These are phyloP conservation scores for Podarcis lilfordi DNA, from an alignment of 2,797 vertebrate species.

Conservation along the genomic window DNA sequence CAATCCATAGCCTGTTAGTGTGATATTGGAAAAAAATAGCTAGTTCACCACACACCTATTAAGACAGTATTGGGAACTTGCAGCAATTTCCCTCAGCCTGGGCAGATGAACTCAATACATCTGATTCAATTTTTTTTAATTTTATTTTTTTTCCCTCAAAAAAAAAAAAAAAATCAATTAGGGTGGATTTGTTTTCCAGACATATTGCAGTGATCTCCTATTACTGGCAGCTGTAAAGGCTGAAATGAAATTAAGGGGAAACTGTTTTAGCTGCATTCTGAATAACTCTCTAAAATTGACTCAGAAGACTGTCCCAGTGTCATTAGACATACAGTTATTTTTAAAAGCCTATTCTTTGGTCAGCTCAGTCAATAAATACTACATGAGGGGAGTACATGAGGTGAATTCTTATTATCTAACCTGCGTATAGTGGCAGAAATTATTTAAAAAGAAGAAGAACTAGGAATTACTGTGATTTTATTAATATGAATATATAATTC, in stretches of 20 bases:
- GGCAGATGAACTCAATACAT: slow-evolving; percentile 2
- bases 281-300: slow-evolving; percentile 1
- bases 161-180: background rate
- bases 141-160: accelerated
- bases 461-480: background rate
- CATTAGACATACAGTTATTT: background rate
- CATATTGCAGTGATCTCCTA: background rate
- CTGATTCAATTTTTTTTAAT: background rate
- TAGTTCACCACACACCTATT: slow-evolving; percentile 1
- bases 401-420: background rate
- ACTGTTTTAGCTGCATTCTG: background rate
- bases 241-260: slow-evolving; percentile 25
- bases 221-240: slow-evolving; percentile 5
- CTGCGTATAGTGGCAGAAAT: background rate
- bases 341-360: background rate
- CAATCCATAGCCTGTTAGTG: slow-evolving; percentile 8
- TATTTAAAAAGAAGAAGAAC: background rate
- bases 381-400: background rate
- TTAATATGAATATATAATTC: background rate
- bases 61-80: slow-evolving; percentile 21
- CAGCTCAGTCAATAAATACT: background rate
- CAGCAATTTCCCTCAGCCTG: slow-evolving; percentile 6
- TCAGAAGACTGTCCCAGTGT: background rate
- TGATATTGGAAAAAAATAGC: slow-evolving; percentile 7
- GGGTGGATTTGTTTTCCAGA: slow-evolving; percentile 27